Base-by-base conservation (phyloP, 2,888 invertebrate species). In the Agrochola circellaris region DNA sequence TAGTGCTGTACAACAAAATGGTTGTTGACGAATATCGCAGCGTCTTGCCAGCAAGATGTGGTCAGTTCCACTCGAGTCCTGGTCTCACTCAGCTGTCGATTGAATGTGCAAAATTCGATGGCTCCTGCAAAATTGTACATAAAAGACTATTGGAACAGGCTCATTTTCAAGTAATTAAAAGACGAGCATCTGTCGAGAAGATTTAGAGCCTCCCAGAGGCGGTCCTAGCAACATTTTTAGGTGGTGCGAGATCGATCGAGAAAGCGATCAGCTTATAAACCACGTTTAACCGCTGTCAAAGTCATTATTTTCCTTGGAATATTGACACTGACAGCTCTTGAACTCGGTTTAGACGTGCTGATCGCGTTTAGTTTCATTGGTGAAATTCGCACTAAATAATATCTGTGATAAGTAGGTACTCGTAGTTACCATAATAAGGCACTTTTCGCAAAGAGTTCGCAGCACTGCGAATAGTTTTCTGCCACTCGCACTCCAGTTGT, bases 11-110 rank as follows among this genome's bases (percentile, higher is more conserved):
- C 83, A 7, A 94, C 91, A 81, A 96, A 96, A 82, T 95, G 94
- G 73, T 96, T 96, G 87, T 96, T 96, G 61, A 95, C 91, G 72
- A 92, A 96, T 48, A 94, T 77, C 0, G 96, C 94, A 9, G 95
- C 95, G 5, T 96, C 95, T 78, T 94, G 93, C 93, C 95, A 95
- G 81, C 91, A 95, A 0, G 96, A 96, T 4, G 96, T 93, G 7
- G 90, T 85, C 11, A 96, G 77, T 77, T 96, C 96, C 3, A 96
- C 94, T 4, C 95, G 93, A 2, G 94, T 95, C 56, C 96, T 92
- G 0, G 95, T 94, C 79, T 93, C 94, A 66, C 95, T 94, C 26
- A 96, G 87, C 81, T 96, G 96, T 3, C 95, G 94, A 81, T 92
- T 93, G 75, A 96, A 93, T 0, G 91, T 84, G 78, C 94, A 94